Base-by-base conservation (phyloP, 2,888 invertebrate species). In the Eupithecia vulgata region DNA sequence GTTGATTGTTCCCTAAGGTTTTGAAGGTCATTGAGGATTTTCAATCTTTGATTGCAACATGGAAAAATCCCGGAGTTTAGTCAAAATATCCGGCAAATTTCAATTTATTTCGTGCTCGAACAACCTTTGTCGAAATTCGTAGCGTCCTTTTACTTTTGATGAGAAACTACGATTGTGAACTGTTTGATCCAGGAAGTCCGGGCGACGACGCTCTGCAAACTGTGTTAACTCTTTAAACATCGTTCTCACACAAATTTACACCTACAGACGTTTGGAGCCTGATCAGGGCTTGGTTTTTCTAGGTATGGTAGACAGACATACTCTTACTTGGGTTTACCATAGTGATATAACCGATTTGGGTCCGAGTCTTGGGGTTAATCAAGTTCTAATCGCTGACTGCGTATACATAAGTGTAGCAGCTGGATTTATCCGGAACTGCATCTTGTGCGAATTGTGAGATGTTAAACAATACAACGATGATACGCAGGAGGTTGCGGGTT, bases 61-160 rank as follows among this genome's bases (percentile, higher is more conserved):
- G 72, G 72, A 67, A 75, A 72, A 72, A 72, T 62, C 68, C 21
- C 66, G 59, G 69, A 62, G 67, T 61, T 30, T 37, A 0, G 48
- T 64, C 37, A 67, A 57, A 69, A 67, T 70, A 68, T 70, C 37
- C 64, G 48, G 37, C 52, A 64, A 67, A 40, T 42, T 57, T 42
- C 35, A 62, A 70, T 65, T 66, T 67, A 25, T n/a, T 35, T 35
- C 35, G 35, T 35, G 35, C 35, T 64, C 5, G 5, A 68, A 52
- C 66, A 30, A 52, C 35, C 62, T 35, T 67, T 67, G 35, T 21
- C 17, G 48, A 68, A 74, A 64, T 37, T 21, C 64, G 37, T 35
- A 64, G 35, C 64, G 10, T 40, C 21, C 25, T 65, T 37, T 65
- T 65, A 21, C 40, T 65, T 65, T 42, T 65, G 42, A 42, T 64